Base-by-base conservation (phyloP, 2,113 vertebrate species). In the Spheniscus mendiculus region DNA sequence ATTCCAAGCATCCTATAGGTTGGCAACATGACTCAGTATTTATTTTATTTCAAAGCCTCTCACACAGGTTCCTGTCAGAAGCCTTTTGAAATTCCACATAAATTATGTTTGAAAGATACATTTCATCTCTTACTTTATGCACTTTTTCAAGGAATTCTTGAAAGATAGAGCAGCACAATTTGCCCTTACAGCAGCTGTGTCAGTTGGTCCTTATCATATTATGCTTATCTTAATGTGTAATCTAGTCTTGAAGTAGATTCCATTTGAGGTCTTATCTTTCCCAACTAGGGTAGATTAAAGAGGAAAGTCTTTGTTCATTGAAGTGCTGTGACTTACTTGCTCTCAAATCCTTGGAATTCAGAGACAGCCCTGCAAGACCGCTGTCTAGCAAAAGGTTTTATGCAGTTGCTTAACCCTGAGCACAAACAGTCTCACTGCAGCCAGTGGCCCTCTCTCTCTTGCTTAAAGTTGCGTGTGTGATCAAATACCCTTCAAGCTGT, bases 141-240 rank as follows among this genome's bases (percentile, higher is more conserved):
- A 47, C 36, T 66, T 93, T 87, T 76, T 15, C 79, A 89, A 38
- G 32, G 72, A 69, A 76, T 87, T 88, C 70, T 84, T 92, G 83
- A 88, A 88, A 92, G 93, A 72, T 8, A 93, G 86, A 94, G 70
- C 38, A 80, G 67, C 65, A 89, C 73, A 87, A 71, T 69, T 93
- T 93, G 55, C 80, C 89, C 56, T 91, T 95, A 95, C 94, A 96
- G 96, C 95, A 97, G 96, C 96, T 63, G 42, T 66, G 89, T 92
- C 95, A 79, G 80, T 78, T 29, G 79, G 82, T 85, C 67, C 50
- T 97, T 95, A 93, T 94, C 80, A 0, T 72, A 90, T 89, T 76
- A 59, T 90, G 81, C 73, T 97, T 98, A 97, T 97, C 97, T 98
- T 96, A 96, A 96, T 92, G 87, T 83, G 91, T 87, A 95, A 97